phyloP scores from a whole-genome alignment of 2,113 vertebrate species.

The Tiliqua scincoides region DNA sequence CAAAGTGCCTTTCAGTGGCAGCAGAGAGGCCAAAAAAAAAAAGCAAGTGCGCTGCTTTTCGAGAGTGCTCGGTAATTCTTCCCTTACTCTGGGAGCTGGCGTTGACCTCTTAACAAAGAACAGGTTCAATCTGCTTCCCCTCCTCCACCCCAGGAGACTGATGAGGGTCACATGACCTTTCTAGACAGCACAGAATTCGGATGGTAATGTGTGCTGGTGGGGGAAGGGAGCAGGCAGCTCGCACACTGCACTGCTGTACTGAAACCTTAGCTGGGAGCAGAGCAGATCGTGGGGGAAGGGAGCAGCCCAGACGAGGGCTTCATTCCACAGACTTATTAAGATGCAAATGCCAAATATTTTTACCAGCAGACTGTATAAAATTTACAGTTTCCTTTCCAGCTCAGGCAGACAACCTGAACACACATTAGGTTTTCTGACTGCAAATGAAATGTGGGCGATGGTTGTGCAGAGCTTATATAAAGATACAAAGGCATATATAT shows the following conservation, averaged over 20 bases:
- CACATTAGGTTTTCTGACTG: slow-evolving; percentile 49
- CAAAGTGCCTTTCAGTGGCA: background rate
- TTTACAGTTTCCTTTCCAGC: slow-evolving; percentile 67
- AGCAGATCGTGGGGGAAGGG: background rate
- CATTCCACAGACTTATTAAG: slow-evolving; percentile 49
- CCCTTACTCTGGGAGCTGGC: slow-evolving; percentile 75
- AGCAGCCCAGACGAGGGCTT: slow-evolving; percentile 30
- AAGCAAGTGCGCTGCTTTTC: slow-evolving; percentile 73
- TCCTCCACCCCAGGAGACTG: slow-evolving; percentile 78
- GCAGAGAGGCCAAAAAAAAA: background rate
- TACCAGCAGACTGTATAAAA: slow-evolving; percentile 59
- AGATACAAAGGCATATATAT: background rate
- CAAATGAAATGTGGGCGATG: slow-evolving; percentile 37
- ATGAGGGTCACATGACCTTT: slow-evolving; percentile 88
- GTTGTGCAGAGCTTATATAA: slow-evolving; percentile 34
- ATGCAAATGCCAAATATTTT: slow-evolving; percentile 66
- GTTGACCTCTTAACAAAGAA: slow-evolving; percentile 91
- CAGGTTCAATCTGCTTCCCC: slow-evolving; percentile 83
- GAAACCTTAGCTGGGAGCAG: slow-evolving; percentile 6
- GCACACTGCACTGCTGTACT: slow-evolving; percentile 58
- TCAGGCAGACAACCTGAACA: slow-evolving; percentile 56
- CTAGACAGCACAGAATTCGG: slow-evolving; percentile 81
- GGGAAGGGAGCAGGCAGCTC: slow-evolving; percentile 63
- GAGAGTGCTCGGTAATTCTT: slow-evolving; percentile 74
- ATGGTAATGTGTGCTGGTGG: slow-evolving; percentile 73